Conservation (phyloP, 2,888 invertebrate genomes). For the Drosophila helvetica region DNA sequence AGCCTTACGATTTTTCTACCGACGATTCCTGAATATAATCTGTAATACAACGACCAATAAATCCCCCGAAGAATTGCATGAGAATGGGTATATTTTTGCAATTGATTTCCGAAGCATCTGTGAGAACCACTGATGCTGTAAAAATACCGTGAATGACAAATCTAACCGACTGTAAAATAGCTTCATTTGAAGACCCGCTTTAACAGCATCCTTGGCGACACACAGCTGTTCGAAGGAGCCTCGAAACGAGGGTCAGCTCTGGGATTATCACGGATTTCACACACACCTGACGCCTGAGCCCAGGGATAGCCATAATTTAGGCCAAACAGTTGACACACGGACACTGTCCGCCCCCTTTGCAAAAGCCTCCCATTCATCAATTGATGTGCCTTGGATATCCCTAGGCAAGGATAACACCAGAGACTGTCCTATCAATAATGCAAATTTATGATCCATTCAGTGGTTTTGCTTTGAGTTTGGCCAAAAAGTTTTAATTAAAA, state of each 20-base stretch:
- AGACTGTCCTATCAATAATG: conserved; percentile 43
- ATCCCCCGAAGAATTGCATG: too few relatives aligned
- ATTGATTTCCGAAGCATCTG: not conserved
- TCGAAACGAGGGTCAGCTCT: conserved; percentile 1
- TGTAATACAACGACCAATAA: too few relatives aligned
- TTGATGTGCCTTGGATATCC: conserved; percentile 34
- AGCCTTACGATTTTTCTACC: not conserved
- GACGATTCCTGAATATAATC: not conserved
- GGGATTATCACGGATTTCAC: conserved; percentile 14
- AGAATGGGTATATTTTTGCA: not conserved
- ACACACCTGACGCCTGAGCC: conserved; percentile 53
- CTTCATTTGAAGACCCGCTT: not conserved
- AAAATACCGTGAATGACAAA: not conserved
- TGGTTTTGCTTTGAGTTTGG: conserved; percentile 24
- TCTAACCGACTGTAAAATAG: not conserved
- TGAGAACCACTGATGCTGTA: not conserved
- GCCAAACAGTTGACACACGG: conserved; percentile 58
- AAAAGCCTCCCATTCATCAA: conserved; percentile 55
- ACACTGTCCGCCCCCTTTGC: conserved; percentile 24
- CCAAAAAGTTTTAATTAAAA: conserved; percentile 72
- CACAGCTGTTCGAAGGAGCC: not conserved
- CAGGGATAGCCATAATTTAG: conserved; percentile 55
- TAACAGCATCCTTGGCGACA: not conserved
- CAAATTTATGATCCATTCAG: conserved; percentile 63
- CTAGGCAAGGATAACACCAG: conserved; percentile 24